phyloP scores from a whole-genome alignment of 30 jellyfish, hydroid and myxozoan genomes.

The Hydractinia symbiolongicarpus region DNA sequence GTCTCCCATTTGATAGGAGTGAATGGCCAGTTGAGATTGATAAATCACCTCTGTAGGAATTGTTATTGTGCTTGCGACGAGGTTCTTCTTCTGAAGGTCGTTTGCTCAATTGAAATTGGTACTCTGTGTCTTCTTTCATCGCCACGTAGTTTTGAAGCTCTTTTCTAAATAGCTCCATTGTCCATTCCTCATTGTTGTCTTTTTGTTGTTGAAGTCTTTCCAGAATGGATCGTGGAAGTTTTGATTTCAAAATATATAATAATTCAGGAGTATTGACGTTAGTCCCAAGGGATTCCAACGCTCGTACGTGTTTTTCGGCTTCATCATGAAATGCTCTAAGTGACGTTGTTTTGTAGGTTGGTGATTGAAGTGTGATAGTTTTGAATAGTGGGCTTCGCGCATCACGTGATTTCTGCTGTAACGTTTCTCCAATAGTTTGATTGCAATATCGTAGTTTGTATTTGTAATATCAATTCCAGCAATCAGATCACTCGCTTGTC shows the following conservation, averaged over 20 bases:
- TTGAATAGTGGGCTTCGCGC: conserved; percentile 33
- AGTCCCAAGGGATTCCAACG: too few species aligned
- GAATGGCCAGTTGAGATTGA: too few species aligned
- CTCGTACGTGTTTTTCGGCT: not conserved
- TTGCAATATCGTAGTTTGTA: conserved; percentile 5
- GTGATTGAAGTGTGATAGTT: conserved; percentile 3
- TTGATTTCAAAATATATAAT: not conserved
- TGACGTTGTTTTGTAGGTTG: not conserved
- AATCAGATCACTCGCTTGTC: conserved; percentile 9
- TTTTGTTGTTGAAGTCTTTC: not conserved
- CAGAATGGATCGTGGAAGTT: not conserved
- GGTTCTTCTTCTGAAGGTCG: too few species aligned
- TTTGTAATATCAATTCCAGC: conserved; percentile 8
- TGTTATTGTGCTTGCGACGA: too few species aligned
- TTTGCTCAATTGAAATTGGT: not conserved
- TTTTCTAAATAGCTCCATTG: conserved; percentile 13
- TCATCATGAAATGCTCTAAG: conserved; percentile 1
- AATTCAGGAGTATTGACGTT: too few species aligned
- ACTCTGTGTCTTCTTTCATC: not conserved
- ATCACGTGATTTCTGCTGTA: conserved; percentile 10
- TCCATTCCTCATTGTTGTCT: conserved; percentile 17
- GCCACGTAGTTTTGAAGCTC: not conserved
- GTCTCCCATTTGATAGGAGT: not conserved
- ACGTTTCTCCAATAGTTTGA: conserved; percentile 4
- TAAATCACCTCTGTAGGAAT: too few species aligned